Evolutionary conservation across 1,140 invertebrate genomes (phyloP), one percentile per base, ranked within the genome.

Genomic region (Parasteatoda tepidariorum): DNA sequence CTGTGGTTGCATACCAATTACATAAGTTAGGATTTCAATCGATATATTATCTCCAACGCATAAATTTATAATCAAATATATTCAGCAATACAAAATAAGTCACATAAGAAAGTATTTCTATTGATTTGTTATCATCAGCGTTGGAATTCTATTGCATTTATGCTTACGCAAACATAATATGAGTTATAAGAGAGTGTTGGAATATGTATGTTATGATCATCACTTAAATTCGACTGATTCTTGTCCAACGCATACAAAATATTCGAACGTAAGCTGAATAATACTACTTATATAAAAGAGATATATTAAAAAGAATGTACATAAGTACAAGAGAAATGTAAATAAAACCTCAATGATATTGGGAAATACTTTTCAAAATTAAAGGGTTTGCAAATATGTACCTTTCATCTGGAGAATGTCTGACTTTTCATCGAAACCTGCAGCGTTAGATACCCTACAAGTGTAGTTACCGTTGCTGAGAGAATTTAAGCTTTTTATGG

Each of bases 401-500:
- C 76, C 76, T 61, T 79, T 79, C 0, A 79, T 54, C 1, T 24
- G 28, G 2, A 79, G 9, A 1, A 22, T 6, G 38, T 66, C 76
- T 0, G 76, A 67, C 3, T 79, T 61, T 13, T 79, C 13, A 28
- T 79, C 62, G 3, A n/a, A 18, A 4, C 76, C 86, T 0, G 64
- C 85, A 30, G 54, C 26, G 22, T 86, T 86, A 6, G 62, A 28
- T 4, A 85, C 86, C 22, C 64, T 59, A 61, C 86, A 86, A 2
- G 85, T 85, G 24, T 86, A 85, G 9, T 86, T 86, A 9, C 86
- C 86, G 13, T 86, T 86, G 33, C 86, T 86, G 15, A 48, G 13
- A 2, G 78, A 18, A 11, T 1, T 57, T 9, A 67, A 41, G 1
- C 59, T 83, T 26, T 9, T 28, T 24, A 74, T 78, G 54, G n/a